Base-by-base conservation (phyloP, 2,797 vertebrate species). In the Epinephelus malabaricus region DNA sequence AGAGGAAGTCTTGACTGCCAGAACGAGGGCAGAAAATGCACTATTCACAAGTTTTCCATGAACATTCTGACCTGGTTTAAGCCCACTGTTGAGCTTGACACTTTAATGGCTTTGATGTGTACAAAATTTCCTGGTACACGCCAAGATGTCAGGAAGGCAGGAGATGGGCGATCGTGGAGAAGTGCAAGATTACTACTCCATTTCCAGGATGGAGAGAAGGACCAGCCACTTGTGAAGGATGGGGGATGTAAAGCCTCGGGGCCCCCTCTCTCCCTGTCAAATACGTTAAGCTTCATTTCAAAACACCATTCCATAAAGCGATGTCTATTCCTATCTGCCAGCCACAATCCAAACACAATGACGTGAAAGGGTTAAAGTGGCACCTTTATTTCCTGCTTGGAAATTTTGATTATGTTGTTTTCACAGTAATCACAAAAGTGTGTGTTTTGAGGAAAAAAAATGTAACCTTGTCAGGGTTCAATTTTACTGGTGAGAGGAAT, bases 31-130 rank as follows among this genome's bases (percentile, higher is more conserved):
- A 86, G 78, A 73, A 83, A 86, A 87, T 69, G 56, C 55, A 89
- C 73, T 66, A 77, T 88, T 82, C 82, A 82, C 76, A 78, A 78
- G 70, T 62, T 87, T 81, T 76, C 65, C 58, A 53, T 63, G 70
- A 86, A 79, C 21, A 83, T 40, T 79, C 78, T 88, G 89, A 85
- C 87, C 86, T 90, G 87, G 71, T 89, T 88, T 76, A 54, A 81
- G 77, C 71, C 76, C 72, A 78, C 56, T 21, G 21, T 76, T 56
- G 38, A 80, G 66, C 62, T 76, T 88, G 92, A 94, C 92, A 91
- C 73, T 91, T 92, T 94, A 92, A 94, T 94, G 90, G 88, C 76
- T 94, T 92, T 92, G 85, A 93, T 88, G 89, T 89, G 90, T 90
- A 85, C 72, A 83, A 58, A 70, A 87, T 87, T 91, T 61, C 60